Evolutionary conservation across 2,113 vertebrate species (phyloP), one percentile per base, ranked within the genome.

Genomic region (Trachemys scripta): DNA sequence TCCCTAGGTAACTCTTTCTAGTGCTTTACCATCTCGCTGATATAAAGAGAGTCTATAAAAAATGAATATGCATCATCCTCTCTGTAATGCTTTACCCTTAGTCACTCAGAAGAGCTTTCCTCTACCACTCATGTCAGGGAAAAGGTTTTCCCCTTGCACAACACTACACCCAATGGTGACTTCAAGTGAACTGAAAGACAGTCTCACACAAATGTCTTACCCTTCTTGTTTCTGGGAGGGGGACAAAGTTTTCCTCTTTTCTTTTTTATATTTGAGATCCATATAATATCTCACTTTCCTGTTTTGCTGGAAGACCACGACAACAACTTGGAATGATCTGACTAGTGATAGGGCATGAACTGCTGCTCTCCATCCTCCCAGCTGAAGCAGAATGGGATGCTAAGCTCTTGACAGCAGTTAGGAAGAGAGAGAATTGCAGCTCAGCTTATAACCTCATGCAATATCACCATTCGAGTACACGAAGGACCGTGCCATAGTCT

Each of bases 1-100:
- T 50, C 50, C 50, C 13, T 50, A 50, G 50, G 2, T 50, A 50
- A 14, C 50, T 4, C 50, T 5, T 50, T 50, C 50, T 13, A 50
- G 50, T 50, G 13, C 13, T 50, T 14, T 50, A 50, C 50, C 13
- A 50, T 87, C 80, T 2, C 10, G 79, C n/a, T 38, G 45, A 80
- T 25, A 65, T 42, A 92, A 90, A 91, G 16, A 84, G 3, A 13
- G 94, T 50, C 2, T 6, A 59, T 86, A 94, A 88, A 83, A 22
- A 83, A 72, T 14, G 19, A 85, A 72, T 12, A 5, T 59, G 17
- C 6, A 38, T 8, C 1, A 0, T 57, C 82, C 91, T 85, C 93
- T 81, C 47, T 83, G 7, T 65, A 59, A 11, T 59, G 57, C 57
- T 27, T 13, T 35, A 16, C 29, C 29, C 59, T 16, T 14, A 31